A percentile compares a stretch with the other conserved stretches of the same genome.
These are phyloP conservation scores for Gymnocheta viridis DNA, from an alignment of 2,888 invertebrate genomes.

Conservation along the genomic window DNA sequence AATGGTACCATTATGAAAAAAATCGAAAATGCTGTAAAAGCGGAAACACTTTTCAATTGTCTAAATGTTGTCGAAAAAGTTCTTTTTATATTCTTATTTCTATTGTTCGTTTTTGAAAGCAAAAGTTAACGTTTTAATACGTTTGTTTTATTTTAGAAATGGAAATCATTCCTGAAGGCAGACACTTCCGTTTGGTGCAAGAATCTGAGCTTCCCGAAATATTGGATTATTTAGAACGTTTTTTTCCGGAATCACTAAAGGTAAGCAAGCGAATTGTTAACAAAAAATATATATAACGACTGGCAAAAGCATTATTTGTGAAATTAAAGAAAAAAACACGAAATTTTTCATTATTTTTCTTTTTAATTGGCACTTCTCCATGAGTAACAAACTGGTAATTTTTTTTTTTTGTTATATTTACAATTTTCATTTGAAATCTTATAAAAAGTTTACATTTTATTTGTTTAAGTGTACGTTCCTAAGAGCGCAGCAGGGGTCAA, in stretches of 20 bases:
- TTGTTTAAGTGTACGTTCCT: too few species aligned
- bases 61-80: conserved; percentile 17
- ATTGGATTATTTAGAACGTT: conserved; percentile 89
- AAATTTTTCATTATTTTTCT: too few species aligned
- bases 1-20: conserved; percentile 39
- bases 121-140: conserved; percentile 18
- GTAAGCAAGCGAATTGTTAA: conserved; percentile 82
- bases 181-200: conserved; percentile 93
- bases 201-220: conserved; percentile 93
- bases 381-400: too few species aligned
- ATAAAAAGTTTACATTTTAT: too few species aligned
- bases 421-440: neutral
- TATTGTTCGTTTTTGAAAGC: neutral
- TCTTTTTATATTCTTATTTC: neutral
- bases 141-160: conserved; percentile 85
- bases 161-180: conserved; percentile 93
- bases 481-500: too few species aligned
- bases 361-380: too few species aligned
- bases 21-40: neutral
- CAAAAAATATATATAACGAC: neutral
- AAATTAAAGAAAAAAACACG: too few species aligned
- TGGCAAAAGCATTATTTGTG: neutral
- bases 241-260: conserved; percentile 93
- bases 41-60: conserved; percentile 43
- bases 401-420: neutral